Conservation (phyloP, 2,797 vertebrate species). For the Karalla daura region DNA sequence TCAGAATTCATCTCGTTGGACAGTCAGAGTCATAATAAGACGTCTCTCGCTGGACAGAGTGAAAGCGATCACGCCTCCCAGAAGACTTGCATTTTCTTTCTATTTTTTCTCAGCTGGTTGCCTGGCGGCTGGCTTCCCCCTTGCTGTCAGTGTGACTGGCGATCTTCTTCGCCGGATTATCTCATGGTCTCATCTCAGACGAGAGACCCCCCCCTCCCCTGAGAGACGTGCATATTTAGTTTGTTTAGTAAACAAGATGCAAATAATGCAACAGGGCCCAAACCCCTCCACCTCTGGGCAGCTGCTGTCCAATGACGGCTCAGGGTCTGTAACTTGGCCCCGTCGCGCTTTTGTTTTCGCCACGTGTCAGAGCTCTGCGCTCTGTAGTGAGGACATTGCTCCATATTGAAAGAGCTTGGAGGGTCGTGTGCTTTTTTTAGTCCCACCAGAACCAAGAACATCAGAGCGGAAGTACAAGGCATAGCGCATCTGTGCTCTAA, state of each 20-base stretch:
- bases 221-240: slow-evolving; percentile 13
- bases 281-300: background rate
- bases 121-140: background rate
- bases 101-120: slow-evolving; percentile 12
- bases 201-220: background rate
- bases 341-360: background rate
- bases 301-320: background rate
- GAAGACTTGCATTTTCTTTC: slow-evolving; percentile 22
- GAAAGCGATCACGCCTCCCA: slow-evolving; percentile 10
- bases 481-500: too few species aligned
- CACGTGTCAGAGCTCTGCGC: background rate
- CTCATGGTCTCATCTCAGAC: background rate
- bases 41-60: background rate
- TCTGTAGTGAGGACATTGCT: background rate
- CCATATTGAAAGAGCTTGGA: background rate
- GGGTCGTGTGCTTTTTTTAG: background rate
- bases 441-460: too few species aligned
- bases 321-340: background rate
- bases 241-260: slow-evolving; percentile 15
- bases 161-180: slow-evolving; percentile 1
- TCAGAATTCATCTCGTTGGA: background rate
- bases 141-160: background rate
- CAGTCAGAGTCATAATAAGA: slow-evolving; percentile 21
- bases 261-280: background rate
- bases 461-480: too few species aligned